phyloP scores from a whole-genome alignment of 2,888 invertebrate genomes.

The Agriopis marginaria region DNA sequence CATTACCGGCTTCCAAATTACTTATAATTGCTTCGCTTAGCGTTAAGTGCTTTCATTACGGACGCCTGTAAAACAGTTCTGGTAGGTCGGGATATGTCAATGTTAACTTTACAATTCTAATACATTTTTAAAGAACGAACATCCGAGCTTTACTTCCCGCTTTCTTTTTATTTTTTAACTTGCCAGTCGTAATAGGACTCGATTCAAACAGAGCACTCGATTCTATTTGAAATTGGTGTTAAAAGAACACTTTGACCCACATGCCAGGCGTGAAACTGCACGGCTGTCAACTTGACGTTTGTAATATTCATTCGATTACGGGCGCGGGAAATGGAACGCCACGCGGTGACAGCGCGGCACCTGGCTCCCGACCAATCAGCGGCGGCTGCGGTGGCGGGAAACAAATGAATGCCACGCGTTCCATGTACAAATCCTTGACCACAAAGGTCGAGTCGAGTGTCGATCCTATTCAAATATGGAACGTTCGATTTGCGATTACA shows the following conservation, averaged over 20 bases:
- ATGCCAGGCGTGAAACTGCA: slow-evolving; percentile 71
- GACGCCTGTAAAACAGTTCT: slow-evolving; percentile 71
- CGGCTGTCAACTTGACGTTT: slow-evolving; percentile 77
- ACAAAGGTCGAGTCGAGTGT: slow-evolving; percentile 65
- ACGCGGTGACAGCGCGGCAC: slow-evolving; percentile 77
- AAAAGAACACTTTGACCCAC: slow-evolving; percentile 78
- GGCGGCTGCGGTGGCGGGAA: slow-evolving; percentile 59
- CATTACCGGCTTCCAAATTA: slow-evolving; percentile 83
- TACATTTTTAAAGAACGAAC: slow-evolving; percentile 57
- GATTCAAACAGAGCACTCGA: slow-evolving; percentile 28
- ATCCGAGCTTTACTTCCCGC: slow-evolving; percentile 36
- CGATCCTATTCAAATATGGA: slow-evolving; percentile 65
- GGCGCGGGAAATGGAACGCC: slow-evolving; percentile 78
- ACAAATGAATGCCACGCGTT: slow-evolving; percentile 70
- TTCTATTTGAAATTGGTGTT: slow-evolving; percentile 65
- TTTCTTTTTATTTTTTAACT: slow-evolving; percentile 21
- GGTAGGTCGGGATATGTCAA: slow-evolving; percentile 67
- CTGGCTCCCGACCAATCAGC: slow-evolving; percentile 60
- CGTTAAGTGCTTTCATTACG: slow-evolving; percentile 85
- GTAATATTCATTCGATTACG: slow-evolving; percentile 85
- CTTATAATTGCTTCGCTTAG: slow-evolving; percentile 86
- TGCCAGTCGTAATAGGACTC: slow-evolving; percentile 4
- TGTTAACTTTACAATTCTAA: slow-evolving; percentile 62
- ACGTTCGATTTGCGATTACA: slow-evolving; percentile 57
- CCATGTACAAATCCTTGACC: slow-evolving; percentile 62